A percentile compares a stretch with the other conserved stretches of the same genome.
Conservation (phyloP, 2,888 invertebrate species). For the Drosophila recens region DNA sequence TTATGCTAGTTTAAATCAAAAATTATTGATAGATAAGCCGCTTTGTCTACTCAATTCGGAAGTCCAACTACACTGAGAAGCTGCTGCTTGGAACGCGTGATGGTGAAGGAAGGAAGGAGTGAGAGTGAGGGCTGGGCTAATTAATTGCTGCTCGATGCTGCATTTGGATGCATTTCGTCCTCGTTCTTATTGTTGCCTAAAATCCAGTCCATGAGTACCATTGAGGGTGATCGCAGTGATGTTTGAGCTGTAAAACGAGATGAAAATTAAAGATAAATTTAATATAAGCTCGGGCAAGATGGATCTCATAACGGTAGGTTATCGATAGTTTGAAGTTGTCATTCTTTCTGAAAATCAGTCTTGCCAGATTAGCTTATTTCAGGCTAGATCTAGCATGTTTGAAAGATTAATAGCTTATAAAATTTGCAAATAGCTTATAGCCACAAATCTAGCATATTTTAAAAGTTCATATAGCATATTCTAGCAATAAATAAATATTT, state of each 20-base stretch:
- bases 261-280: not conserved
- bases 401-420: too few relatives aligned
- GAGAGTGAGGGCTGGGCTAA: not conserved
- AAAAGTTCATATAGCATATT: too few relatives aligned
- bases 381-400: too few relatives aligned
- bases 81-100: constrained; percentile 16
- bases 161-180: constrained; percentile 37
- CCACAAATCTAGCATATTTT: too few relatives aligned
- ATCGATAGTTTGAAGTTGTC: not conserved
- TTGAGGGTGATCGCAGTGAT: constrained; percentile 92
- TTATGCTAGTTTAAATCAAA: constrained; percentile 44
- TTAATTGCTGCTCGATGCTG: constrained; percentile 26
- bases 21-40: constrained; percentile 30
- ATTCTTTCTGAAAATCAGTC: too few relatives aligned
- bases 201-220: constrained; percentile 92
- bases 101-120: not conserved
- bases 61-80: constrained; percentile 28
- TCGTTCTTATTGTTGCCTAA: constrained; percentile 87
- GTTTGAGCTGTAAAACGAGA: constrained; percentile 88
- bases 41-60: constrained; percentile 12
- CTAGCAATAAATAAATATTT: too few relatives aligned
- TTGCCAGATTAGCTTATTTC: too few relatives aligned
- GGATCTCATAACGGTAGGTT: not conserved
- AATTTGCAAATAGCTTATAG: too few relatives aligned
- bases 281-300: not conserved